A percentile compares a stretch with the other conserved stretches of the same genome.
These are phyloP conservation scores for Bombus vancouverensis DNA, from an alignment of 1,140 invertebrate genomes.

Conservation along the genomic window DNA sequence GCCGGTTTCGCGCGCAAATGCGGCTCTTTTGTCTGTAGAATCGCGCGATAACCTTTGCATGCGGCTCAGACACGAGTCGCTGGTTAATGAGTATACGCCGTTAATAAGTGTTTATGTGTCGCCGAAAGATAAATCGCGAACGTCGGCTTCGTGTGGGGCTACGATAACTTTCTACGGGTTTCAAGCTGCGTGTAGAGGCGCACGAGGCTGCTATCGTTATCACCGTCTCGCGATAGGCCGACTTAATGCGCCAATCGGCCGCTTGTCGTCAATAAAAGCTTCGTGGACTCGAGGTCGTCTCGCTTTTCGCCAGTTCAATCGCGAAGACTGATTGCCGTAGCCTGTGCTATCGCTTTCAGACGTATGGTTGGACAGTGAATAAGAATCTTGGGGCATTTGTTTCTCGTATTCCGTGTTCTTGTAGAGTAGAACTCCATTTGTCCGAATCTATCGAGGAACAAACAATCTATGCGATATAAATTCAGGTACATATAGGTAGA, in stretches of 20 bases:
- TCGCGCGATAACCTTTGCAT: slow-evolving; percentile 56
- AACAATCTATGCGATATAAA: too few relatives aligned
- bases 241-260: slow-evolving; percentile 49
- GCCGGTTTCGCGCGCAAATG: neutral
- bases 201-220: slow-evolving; percentile 60
- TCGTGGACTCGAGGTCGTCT: slow-evolving; percentile 4
- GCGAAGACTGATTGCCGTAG: neutral
- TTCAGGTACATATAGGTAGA: too few relatives aligned
- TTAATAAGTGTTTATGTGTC: slow-evolving; percentile 78
- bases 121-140: slow-evolving; percentile 75
- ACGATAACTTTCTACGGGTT: slow-evolving; percentile 68
- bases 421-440: too few relatives aligned
- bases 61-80: slow-evolving; percentile 66
- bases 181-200: slow-evolving; percentile 67
- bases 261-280: slow-evolving; percentile 38
- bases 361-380: neutral
- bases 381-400: neutral
- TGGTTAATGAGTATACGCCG: slow-evolving; percentile 68
- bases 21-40: slow-evolving; percentile 45
- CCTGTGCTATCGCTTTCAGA: neutral
- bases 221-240: slow-evolving; percentile 63
- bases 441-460: too few relatives aligned
- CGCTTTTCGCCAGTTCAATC: neutral
- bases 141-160: slow-evolving; percentile 74
- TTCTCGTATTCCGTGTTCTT: neutral